Percentiles rank a stretch among this genome's conserved stretches.
These are phyloP conservation scores for Automeris io DNA, from an alignment of 2,888 invertebrate species.

Conservation along the genomic window DNA sequence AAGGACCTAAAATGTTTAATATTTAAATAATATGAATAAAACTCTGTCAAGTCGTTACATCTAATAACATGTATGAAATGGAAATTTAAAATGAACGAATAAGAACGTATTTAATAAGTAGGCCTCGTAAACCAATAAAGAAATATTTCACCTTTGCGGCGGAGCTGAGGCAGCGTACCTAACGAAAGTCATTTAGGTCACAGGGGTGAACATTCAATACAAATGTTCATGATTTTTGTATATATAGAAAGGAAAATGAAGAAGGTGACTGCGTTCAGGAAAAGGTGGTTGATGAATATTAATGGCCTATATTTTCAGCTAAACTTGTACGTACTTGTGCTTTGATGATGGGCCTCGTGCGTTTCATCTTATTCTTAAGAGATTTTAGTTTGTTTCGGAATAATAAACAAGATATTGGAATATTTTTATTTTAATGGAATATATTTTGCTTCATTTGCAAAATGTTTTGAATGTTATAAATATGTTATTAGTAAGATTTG, in stretches of 20 bases:
- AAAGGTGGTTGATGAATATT: conserved; percentile 3
- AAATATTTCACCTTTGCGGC: background rate
- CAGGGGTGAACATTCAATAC: conserved; percentile 2
- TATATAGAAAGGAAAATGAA: background rate
- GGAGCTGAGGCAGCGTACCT: background rate
- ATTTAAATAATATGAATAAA: too few species aligned
- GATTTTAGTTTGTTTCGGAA: conserved; percentile 1
- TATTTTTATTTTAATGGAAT: background rate
- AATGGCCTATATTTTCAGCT: conserved; percentile 1
- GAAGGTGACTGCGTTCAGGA: background rate
- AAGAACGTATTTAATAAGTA: too few species aligned
- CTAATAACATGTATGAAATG: too few species aligned
- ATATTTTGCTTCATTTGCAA: background rate
- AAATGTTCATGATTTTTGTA: background rate
- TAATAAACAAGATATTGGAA: background rate
- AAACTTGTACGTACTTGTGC: background rate
- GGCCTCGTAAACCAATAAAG: background rate
- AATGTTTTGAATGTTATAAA: too few species aligned
- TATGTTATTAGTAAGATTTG: too few species aligned
- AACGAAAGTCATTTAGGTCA: conserved; percentile 1
- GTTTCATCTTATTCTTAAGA: background rate
- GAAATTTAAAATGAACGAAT: too few species aligned
- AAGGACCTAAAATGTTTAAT: too few species aligned
- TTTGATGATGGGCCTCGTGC: background rate
- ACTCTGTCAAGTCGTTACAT: too few species aligned